These are phyloP conservation scores for Sepiola atlantica DNA, from an alignment of 2,888 invertebrate species.

Conservation along the genomic window DNA sequence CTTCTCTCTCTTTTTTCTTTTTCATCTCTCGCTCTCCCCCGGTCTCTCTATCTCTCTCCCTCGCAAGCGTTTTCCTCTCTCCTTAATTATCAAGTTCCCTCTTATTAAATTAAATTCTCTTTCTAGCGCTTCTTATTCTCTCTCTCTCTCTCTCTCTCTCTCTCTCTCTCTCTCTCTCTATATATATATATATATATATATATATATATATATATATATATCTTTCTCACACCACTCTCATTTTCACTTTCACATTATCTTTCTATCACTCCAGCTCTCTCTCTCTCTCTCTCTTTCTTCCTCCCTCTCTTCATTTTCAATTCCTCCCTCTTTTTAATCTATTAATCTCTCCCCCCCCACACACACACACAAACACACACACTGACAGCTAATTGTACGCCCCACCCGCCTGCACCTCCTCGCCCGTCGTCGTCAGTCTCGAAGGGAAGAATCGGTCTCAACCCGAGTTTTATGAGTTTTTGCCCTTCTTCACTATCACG, in stretches of 20 bases:
- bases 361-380: neutral
- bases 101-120: too few species aligned
- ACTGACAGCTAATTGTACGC: neutral
- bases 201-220: too few species aligned
- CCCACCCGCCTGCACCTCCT: neutral
- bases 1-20: too few species aligned
- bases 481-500: neutral
- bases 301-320: too few species aligned
- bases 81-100: too few species aligned
- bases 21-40: too few species aligned
- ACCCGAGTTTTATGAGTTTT: constrained; percentile 22
- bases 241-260: neutral
- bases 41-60: too few species aligned
- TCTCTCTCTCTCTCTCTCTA: neutral
- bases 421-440: neutral
- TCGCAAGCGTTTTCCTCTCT: too few species aligned
- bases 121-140: neutral
- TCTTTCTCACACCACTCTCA: neutral
- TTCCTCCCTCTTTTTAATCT: too few species aligned
- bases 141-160: neutral
- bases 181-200: too few species aligned
- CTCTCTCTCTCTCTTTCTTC: neutral
- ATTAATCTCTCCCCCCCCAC: too few species aligned
- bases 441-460: neutral
- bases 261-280: neutral